Evolutionary conservation across 2,888 invertebrate species (phyloP).

Genomic region (Ormyrus thymus): DNA sequence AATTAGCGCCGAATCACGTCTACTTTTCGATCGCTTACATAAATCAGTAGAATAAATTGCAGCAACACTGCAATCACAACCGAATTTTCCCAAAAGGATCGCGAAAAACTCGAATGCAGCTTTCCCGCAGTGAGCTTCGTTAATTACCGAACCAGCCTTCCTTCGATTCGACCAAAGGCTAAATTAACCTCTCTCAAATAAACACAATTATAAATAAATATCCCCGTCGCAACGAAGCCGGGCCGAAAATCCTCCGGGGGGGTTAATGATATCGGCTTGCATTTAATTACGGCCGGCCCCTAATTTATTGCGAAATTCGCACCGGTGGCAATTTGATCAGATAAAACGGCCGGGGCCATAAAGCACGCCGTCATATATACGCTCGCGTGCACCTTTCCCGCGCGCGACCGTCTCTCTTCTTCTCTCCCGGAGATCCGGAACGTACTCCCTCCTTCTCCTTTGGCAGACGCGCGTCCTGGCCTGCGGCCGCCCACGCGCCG

Average conservation of each 20-base stretch:
- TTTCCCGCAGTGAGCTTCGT: no score
- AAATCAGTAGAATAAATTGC: no score
- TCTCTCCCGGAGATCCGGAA: conserved; percentile 33
- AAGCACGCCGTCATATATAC: conserved; percentile 71
- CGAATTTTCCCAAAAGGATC: no score
- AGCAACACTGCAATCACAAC: no score
- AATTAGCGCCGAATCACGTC: no score
- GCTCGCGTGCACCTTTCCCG: conserved; percentile 57
- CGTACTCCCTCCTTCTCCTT: conserved; percentile 38
- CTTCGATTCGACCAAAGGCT: no score
- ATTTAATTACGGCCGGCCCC: conserved; percentile 69
- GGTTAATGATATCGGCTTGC: conserved; percentile 57
- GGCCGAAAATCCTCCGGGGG: conserved; percentile 10
- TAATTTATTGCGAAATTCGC: conserved; percentile 73
- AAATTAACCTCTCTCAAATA: background rate
- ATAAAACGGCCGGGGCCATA: conserved; percentile 70
- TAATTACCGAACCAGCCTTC: no score
- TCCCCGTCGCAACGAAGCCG: background rate
- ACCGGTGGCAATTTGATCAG: conserved; percentile 73
- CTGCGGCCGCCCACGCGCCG: conserved; percentile 75
- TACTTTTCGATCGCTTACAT: no score
- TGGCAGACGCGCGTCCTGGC: conserved; percentile 71
- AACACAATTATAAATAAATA: background rate
- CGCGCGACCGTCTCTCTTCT: conserved; percentile 40
- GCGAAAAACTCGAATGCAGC: no score